These are phyloP conservation scores for Pangasius djambal DNA, from an alignment of 2,797 vertebrate species.

Conservation along the genomic window DNA sequence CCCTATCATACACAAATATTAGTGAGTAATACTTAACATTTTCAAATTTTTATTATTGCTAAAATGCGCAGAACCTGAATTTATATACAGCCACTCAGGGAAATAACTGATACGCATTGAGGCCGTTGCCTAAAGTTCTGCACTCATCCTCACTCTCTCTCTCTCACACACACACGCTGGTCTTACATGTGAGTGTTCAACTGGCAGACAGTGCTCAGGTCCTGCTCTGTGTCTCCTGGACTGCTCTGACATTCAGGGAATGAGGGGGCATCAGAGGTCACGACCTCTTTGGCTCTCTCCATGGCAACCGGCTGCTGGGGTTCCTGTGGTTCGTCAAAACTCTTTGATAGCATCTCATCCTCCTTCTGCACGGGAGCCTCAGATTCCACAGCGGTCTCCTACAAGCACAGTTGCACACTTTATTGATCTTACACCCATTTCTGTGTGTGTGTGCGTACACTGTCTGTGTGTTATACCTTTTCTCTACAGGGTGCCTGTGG, in stretches of 20 bases:
- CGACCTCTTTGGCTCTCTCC: slow-evolving; percentile 58
- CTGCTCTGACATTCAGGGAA: slow-evolving; percentile 30
- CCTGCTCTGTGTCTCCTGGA: slow-evolving; percentile 64
- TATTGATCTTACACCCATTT: not conserved
- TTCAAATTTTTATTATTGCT: not conserved
- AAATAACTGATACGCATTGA: not conserved
- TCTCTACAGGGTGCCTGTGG: slow-evolving; percentile 65
- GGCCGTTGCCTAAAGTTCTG: slow-evolving; percentile 55
- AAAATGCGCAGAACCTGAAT: not conserved
- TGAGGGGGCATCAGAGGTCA: slow-evolving; percentile 44
- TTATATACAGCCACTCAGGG: not conserved
- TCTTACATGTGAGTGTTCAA: slow-evolving; percentile 75
- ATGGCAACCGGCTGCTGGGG: slow-evolving; percentile 27
- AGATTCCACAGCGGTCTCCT: slow-evolving; percentile 28
- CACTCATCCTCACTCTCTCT: slow-evolving; percentile 52
- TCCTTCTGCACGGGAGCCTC: slow-evolving; percentile 1
- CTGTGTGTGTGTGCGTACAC: not conserved
- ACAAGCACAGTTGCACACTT: not conserved
- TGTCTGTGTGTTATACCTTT: slow-evolving; percentile 63
- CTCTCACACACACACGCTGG: slow-evolving; percentile 17
- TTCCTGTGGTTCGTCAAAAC: slow-evolving; percentile 13
- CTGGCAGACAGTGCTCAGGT: slow-evolving; percentile 75
- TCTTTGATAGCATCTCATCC: not conserved
- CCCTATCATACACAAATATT: not conserved
- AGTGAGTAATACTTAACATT: not conserved